Conservation (phyloP, 2,797 vertebrate genomes). For the Syngnathus acus region DNA sequence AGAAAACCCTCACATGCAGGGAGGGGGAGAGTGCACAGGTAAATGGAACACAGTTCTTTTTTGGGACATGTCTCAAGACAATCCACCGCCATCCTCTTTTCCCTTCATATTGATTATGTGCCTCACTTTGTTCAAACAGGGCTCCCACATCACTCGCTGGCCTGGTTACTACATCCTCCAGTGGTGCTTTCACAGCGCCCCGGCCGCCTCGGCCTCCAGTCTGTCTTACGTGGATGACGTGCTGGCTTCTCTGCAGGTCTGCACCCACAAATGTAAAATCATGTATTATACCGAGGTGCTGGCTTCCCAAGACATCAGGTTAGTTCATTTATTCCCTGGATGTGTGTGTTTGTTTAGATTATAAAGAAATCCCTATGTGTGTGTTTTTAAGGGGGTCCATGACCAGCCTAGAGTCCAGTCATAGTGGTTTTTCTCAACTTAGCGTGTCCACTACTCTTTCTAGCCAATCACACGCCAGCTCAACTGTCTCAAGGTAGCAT, state of each 20-base stretch:
- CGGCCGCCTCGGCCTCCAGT: slow-evolving; percentile 79
- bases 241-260: slow-evolving; percentile 88
- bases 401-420: slow-evolving; percentile 91
- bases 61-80: background rate
- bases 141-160: slow-evolving; percentile 91
- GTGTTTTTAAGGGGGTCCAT: slow-evolving; percentile 81
- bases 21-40: slow-evolving; percentile 97
- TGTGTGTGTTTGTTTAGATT: background rate
- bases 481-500: slow-evolving; percentile 85
- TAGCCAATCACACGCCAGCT: slow-evolving; percentile 84
- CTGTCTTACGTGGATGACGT: slow-evolving; percentile 89
- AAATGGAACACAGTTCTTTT: slow-evolving; percentile 11
- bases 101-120: background rate
- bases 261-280: slow-evolving; percentile 95
- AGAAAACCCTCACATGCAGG: slow-evolving; percentile 80
- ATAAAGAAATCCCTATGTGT: background rate
- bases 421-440: slow-evolving; percentile 93
- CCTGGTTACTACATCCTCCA: slow-evolving; percentile 95
- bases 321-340: slow-evolving; percentile 9
- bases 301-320: slow-evolving; percentile 93
- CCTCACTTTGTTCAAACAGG: slow-evolving; percentile 59
- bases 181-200: slow-evolving; percentile 84
- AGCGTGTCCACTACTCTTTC: slow-evolving; percentile 87
- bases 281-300: slow-evolving; percentile 97
- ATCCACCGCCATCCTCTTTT: background rate